phyloP scores from a whole-genome alignment of 1,140 invertebrate genomes.

The Reticulitermes speratus region DNA sequence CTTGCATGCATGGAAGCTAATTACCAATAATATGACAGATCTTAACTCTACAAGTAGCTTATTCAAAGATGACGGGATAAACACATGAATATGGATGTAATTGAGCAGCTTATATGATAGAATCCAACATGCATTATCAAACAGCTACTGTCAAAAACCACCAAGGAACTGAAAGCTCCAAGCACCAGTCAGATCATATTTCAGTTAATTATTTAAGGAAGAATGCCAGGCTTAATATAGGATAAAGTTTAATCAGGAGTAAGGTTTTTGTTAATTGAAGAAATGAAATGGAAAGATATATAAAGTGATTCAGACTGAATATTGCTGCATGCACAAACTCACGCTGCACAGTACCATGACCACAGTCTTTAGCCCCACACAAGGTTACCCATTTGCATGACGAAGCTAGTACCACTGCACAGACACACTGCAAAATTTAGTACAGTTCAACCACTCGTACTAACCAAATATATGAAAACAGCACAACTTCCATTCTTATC shows the following conservation, averaged over 20 bases:
- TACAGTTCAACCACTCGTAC: background rate
- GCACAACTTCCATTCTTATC: background rate
- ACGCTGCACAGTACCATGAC: constrained; percentile 2
- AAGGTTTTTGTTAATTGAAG: background rate
- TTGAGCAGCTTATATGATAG: background rate
- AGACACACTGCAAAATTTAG: background rate
- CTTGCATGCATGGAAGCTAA: background rate
- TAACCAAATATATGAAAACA: background rate
- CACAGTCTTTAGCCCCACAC: background rate
- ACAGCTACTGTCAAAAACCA: background rate
- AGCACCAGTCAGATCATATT: background rate
- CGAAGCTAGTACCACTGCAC: background rate
- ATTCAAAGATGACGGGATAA: background rate
- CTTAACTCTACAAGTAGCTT: background rate
- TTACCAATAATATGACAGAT: background rate
- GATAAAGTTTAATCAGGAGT: background rate
- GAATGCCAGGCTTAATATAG: background rate
- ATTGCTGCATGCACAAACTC: constrained; percentile 15
- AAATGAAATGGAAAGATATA: background rate
- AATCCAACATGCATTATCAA: background rate
- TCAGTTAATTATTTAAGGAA: background rate
- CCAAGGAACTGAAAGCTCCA: background rate
- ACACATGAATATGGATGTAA: background rate
- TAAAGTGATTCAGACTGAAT: background rate
- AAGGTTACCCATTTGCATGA: background rate